A percentile compares a stretch with the other conserved stretches of the same genome.
phyloP scores from a whole-genome alignment of 2,113 vertebrate species.

The Halichoerus grypus region DNA sequence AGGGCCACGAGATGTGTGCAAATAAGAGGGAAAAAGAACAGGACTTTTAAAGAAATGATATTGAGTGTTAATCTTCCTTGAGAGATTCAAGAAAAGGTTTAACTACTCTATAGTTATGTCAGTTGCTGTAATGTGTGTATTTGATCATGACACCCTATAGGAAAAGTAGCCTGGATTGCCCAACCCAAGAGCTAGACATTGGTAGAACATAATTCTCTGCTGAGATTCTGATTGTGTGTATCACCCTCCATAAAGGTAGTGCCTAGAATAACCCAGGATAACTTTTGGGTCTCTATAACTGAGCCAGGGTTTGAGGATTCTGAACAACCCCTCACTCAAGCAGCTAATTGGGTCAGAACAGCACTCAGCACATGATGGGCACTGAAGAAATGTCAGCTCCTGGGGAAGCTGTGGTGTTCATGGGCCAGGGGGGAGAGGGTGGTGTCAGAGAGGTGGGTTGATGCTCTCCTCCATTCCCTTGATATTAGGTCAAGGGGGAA shows the following conservation, averaged over 20 bases:
- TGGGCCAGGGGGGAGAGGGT: background rate
- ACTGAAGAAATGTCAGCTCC: background rate
- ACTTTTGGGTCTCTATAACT: background rate
- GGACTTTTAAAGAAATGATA: background rate
- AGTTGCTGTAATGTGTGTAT: background rate
- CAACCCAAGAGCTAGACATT: background rate
- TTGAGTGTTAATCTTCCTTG: background rate
- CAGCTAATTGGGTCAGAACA: background rate
- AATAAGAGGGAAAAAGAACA: background rate
- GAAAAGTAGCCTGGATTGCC: slow-evolving; percentile 7
- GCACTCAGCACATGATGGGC: background rate
- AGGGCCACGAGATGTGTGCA: background rate
- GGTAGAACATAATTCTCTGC: background rate
- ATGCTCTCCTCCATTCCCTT: background rate
- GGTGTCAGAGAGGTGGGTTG: background rate
- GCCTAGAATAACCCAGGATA: background rate
- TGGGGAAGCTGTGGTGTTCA: background rate
- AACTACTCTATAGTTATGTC: background rate
- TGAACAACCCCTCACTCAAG: background rate
- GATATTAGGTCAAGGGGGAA: background rate
- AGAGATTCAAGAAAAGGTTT: slow-evolving; percentile 11
- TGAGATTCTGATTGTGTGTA: background rate
- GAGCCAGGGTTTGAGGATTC: background rate
- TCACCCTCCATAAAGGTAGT: background rate
- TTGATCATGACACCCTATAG: background rate